Base-by-base conservation (phyloP, 1,140 invertebrate genomes). In the Nomia melanderi region DNA sequence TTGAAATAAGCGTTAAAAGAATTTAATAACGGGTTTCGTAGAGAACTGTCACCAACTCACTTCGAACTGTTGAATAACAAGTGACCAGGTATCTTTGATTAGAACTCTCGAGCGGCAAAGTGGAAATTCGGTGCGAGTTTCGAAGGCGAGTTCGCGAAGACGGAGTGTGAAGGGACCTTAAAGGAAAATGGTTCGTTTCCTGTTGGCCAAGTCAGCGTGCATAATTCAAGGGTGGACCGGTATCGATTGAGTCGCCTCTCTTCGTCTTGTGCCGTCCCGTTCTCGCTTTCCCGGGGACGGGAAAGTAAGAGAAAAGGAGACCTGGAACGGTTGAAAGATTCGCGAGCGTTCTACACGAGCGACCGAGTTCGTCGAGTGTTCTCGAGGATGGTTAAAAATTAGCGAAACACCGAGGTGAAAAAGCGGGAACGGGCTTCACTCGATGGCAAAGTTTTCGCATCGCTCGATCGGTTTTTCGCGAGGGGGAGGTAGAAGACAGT, bases 201-300 rank as follows among this genome's bases (percentile, higher is more conserved):
- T 62, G 77, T 53, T 75, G 73, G 63, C 62, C 78, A 80, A 66
- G 63, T 39, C 71, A n/a, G 47, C 41, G 81, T 82, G 73, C 78
- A 82, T 82, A 80, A 82, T 82, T 82, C 81, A 80, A 82, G 60
- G 78, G 53, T 77, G 78, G 78, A 67, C 81, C 78, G 14, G 39
- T 82, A 82, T 82, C 73, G 81, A 82, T 82, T 82, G 78, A 80
- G 67, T 72, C 62, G 72, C 67, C 41, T 33, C 33, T 60, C 54
- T 54, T 25, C 31, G 39, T n/a, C 63, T 41, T 44, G 31, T 14
- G 50, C 60, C n/a, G 57, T 64, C 63, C 36, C 36, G 33, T 72
- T 71, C 39, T 33, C 39, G 41, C 50, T 57, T 44, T 66, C 60
- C 66, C 41, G 33, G 44, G 20, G 50, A 5, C 27, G 12, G 14